Evolutionary conservation across 2,113 vertebrate species (phyloP), one percentile per base, ranked within the genome.

Genomic region (Plecotus auritus): DNA sequence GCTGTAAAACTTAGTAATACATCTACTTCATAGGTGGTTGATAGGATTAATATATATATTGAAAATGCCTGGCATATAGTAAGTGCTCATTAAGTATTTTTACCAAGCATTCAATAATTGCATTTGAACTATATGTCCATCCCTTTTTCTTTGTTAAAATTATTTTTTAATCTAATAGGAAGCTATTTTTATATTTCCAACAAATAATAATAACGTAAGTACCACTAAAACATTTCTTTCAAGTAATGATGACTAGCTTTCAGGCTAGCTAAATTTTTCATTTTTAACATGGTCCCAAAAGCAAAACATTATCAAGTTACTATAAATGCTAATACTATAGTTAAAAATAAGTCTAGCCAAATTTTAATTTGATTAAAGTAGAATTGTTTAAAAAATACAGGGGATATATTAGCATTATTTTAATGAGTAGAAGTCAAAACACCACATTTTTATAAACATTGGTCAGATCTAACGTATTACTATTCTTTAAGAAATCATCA

Each of bases 401-500:
- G 93, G 17, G 97, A 97, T 78, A 99, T 89, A 0, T 80, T 97
- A 90, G 98, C 97, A 91, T 97, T 97, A 69, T 98, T 98, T 93
- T 99, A 99, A 67, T 96, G 95, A 85, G 97, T 70, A 72, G 93
- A 93, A 64, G 96, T 97, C 92, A 99, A 97, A 97, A 91, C 69
- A 88, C 37, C 92, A 96, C 98, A 99, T 98, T 99, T 86, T 97
- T 94, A 96, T 97, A 98, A 90, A 99, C 51, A 81, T 99, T 99
- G 88, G 99, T 98, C 97, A 99, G 97, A 98, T 99, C 99, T 97
- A 99, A 94, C 72, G 99, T 98, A 98, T 99, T 99, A 96, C 98
- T 99, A 70, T 98, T 98, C 86, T 98, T 98, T 97, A 99, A 98
- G 96, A 99, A 99, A 91, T 97, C 95, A 77, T 98, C 91, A 35